Percentiles rank a stretch among this genome's conserved stretches.
Evolutionary conservation across 2,797 vertebrate genomes (phyloP).

Genomic region (Toxotes lorentzi): DNA sequence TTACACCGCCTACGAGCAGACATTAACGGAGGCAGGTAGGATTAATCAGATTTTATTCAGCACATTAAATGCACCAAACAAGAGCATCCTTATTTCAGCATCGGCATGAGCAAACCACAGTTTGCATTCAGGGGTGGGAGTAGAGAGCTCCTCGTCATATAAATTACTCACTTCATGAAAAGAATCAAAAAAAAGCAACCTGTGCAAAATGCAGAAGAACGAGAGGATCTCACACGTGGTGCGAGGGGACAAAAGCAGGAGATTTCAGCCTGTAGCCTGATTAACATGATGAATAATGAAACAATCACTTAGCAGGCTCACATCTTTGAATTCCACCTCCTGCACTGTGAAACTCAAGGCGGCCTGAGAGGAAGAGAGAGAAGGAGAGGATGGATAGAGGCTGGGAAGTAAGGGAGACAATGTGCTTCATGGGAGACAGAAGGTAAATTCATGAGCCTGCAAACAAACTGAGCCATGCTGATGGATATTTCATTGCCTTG

Average conservation of each 20-base stretch:
- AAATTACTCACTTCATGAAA: conserved; percentile 35
- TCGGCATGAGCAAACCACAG: neutral
- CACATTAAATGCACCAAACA: conserved; percentile 12
- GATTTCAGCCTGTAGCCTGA: conserved; percentile 31
- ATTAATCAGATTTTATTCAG: conserved; percentile 26
- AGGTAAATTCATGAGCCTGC: conserved; percentile 17
- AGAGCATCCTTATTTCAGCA: conserved; percentile 11
- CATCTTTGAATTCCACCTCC: conserved; percentile 27
- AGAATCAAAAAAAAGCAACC: neutral
- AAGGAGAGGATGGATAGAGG: neutral
- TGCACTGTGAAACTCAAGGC: conserved; percentile 30
- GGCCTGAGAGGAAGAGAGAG: conserved; percentile 9
- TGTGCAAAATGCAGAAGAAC: conserved; percentile 26
- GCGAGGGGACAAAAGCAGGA: conserved; percentile 22
- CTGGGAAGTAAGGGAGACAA: too few relatives aligned
- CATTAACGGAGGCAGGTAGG: conserved; percentile 5
- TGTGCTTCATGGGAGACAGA: conserved; percentile 6
- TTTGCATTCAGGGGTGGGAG: neutral
- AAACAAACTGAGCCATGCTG: conserved; percentile 7
- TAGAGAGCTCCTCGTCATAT: neutral
- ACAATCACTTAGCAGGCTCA: neutral
- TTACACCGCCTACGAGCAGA: conserved; percentile 1
- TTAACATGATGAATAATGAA: conserved; percentile 60
- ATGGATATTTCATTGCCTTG: conserved; percentile 14
- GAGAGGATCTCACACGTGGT: neutral